These are phyloP conservation scores for Bimastos eiseni DNA, from an alignment of 2,888 invertebrate species.

Conservation along the genomic window DNA sequence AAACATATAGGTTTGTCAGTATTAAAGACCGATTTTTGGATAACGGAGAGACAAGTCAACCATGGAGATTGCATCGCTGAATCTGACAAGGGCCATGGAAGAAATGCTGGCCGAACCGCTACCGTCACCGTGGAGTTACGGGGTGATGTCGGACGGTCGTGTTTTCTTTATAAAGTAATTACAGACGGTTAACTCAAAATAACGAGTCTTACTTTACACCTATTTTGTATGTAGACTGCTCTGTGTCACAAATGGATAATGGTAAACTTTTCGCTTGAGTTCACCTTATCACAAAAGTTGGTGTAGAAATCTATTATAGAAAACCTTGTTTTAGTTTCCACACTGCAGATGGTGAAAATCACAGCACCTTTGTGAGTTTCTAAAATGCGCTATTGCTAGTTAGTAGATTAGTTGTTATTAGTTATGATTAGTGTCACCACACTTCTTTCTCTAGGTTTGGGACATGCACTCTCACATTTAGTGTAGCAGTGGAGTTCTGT, in stretches of 20 bases:
- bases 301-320: too few relatives aligned
- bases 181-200: background rate
- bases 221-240: background rate
- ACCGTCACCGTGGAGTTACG: slow-evolving; percentile 54
- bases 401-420: too few relatives aligned
- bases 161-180: slow-evolving; percentile 59
- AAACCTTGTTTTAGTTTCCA: too few relatives aligned
- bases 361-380: too few relatives aligned
- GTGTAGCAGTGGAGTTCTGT: too few relatives aligned
- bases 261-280: too few relatives aligned
- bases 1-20: background rate
- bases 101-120: slow-evolving; percentile 45
- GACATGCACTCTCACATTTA: too few relatives aligned
- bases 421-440: too few relatives aligned
- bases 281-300: too few relatives aligned
- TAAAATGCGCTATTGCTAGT: too few relatives aligned
- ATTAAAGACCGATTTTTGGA: background rate
- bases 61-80: slow-evolving; percentile 19
- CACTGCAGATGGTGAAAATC: too few relatives aligned
- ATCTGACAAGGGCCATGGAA: slow-evolving; percentile 10
- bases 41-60: background rate
- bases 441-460: too few relatives aligned
- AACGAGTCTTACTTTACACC: background rate
- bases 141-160: slow-evolving; percentile 56
- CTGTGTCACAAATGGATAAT: background rate